Evolutionary conservation across 2,113 vertebrate genomes (phyloP), one percentile per base, ranked within the genome.

Genomic region (Tachysurus fulvidraco): DNA sequence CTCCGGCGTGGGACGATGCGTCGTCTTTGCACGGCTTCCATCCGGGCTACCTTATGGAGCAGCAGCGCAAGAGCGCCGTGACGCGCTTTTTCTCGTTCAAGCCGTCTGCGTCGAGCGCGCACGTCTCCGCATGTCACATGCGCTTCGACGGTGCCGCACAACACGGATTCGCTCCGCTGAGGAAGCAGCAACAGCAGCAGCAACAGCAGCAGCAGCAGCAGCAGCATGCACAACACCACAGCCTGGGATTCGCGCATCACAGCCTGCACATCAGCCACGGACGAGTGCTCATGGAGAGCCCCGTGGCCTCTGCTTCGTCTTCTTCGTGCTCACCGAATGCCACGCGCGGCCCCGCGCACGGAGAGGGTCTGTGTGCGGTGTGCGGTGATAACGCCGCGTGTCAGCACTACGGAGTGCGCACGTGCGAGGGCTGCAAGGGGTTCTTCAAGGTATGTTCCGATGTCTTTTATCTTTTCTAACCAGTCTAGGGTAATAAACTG

Each of bases 311-410:
- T 2, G 95, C 95, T 0, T 93, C 95, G 1, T 92, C 95, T 1
- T 57, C 83, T 4, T 54, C 82, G 7, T 83, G 64, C 30, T 83
- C 82, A 11, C 65, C 83, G 52, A 54, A 50, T 7, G 83, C 65
- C 44, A 41, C 46, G 2, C 93, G 97, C 17, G 96, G 95, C 5
- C 94, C 96, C 1, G 95, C 96, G 0, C 96, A 95, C 92, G 92
- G 96, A 62, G 98, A 99, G 93, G 97, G 97, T 84, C 94, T 99
- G 77, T 98, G 98, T 83, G 98, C 98, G 0, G 98, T 99, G 83
- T 99, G 98, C 78, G 98, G 98, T 1, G 98, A 99, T 91, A 99
- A 98, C 90, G 98, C 98, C 1, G 96, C 98, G 25, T 98, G 97
- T 87, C 97, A 98, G 91, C 97, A 98, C 91, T 98, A 98, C 79